phyloP scores from a whole-genome alignment of 1,140 invertebrate genomes.

The Mactra quadrangularis region DNA sequence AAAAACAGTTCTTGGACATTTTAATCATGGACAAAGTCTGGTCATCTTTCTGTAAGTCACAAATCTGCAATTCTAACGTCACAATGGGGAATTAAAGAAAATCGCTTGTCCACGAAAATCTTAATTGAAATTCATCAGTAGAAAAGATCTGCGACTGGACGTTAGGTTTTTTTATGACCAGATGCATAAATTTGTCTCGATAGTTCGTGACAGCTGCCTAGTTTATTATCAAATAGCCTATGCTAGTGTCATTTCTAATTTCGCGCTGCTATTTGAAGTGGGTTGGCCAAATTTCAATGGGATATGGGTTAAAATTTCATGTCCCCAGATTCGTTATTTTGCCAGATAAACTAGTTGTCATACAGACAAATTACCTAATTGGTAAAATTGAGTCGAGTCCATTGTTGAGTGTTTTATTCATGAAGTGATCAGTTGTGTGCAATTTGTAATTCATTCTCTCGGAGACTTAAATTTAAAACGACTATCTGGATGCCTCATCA shows the following conservation, averaged over 20 bases:
- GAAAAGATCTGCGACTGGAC: constrained; percentile 30
- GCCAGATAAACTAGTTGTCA: too few relatives aligned
- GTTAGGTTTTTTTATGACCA: constrained; percentile 10
- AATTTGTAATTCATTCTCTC: too few relatives aligned
- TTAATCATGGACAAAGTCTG: constrained; percentile 6
- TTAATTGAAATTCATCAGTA: constrained; percentile 44
- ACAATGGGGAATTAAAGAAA: constrained; percentile 48
- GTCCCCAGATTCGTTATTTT: not conserved
- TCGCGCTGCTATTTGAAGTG: constrained; percentile 1
- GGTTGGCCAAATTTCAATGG: constrained; percentile 30
- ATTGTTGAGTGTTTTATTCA: too few relatives aligned
- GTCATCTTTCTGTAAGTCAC: constrained; percentile 16
- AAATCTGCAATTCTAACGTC: constrained; percentile 24
- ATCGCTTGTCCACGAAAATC: constrained; percentile 23
- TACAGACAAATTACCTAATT: too few relatives aligned
- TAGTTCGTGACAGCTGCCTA: constrained; percentile 7
- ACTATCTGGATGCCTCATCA: too few relatives aligned
- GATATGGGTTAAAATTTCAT: not conserved
- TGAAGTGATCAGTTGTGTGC: too few relatives aligned
- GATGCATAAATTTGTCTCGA: constrained; percentile 27
- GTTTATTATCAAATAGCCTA: constrained; percentile 1
- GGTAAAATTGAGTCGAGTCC: too few relatives aligned
- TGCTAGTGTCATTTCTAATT: constrained; percentile 22
- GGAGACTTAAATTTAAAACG: too few relatives aligned
- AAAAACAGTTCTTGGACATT: constrained; percentile 12